Evolutionary conservation across 2,888 invertebrate genomes (phyloP).

Genomic region (Syrphus vitripennis): DNA sequence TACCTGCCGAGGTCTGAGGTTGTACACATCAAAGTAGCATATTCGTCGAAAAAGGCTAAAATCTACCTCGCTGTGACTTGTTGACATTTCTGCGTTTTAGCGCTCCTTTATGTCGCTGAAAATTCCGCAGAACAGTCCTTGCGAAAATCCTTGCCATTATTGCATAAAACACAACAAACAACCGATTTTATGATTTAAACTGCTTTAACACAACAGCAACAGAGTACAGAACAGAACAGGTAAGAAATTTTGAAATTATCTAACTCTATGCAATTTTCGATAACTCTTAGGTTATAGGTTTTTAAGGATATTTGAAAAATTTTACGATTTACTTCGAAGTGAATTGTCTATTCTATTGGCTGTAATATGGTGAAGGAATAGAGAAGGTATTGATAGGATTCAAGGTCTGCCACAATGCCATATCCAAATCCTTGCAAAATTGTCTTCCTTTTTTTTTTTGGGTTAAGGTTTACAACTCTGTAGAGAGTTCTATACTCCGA

Average conservation of each 20-base stretch:
- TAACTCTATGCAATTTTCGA: conserved; percentile 67
- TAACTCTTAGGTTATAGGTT: conserved; percentile 37
- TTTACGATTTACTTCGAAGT: conserved; percentile 61
- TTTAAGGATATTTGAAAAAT: conserved; percentile 30
- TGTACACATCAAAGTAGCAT: neutral
- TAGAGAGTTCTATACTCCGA: neutral
- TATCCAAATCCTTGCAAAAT: conserved; percentile 53
- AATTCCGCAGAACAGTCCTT: conserved; percentile 25
- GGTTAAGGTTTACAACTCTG: conserved; percentile 48
- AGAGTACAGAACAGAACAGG: no score
- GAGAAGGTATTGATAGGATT: neutral
- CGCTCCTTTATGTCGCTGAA: conserved; percentile 12
- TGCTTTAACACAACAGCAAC: neutral
- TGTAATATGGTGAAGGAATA: neutral
- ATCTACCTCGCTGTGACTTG: conserved; percentile 58
- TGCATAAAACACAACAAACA: conserved; percentile 33
- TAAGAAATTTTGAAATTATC: conserved; percentile 49
- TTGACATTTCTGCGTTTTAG: conserved; percentile 54
- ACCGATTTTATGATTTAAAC: conserved; percentile 41
- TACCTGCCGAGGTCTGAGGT: neutral
- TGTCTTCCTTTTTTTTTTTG: conserved; percentile 4
- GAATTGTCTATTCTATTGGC: conserved; percentile 18
- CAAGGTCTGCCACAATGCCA: conserved; percentile 28
- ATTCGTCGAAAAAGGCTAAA: conserved; percentile 21
- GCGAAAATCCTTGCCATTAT: conserved; percentile 52